These are phyloP conservation scores for Pseudanteris insignis DNA, from an alignment of 2,888 invertebrate genomes.

Conservation along the genomic window DNA sequence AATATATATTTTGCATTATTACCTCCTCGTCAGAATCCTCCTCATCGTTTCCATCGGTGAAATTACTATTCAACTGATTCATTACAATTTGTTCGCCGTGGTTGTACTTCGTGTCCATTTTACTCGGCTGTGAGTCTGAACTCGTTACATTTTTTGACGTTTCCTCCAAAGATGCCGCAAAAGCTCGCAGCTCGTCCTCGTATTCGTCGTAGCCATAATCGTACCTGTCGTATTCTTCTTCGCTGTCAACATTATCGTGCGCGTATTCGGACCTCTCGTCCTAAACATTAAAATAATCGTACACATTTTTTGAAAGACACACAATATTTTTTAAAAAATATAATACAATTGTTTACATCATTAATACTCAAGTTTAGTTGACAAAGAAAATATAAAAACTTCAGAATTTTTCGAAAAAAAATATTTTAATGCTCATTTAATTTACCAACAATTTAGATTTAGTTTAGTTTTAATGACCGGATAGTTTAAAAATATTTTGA, in stretches of 20 bases:
- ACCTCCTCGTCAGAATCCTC: constrained; percentile 28
- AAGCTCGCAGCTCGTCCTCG: constrained; percentile 48
- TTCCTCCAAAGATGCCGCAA: constrained; percentile 51
- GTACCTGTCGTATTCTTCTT: constrained; percentile 33
- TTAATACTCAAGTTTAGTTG: too few relatives aligned
- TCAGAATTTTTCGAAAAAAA: not conserved
- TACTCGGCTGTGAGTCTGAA: constrained; percentile 20
- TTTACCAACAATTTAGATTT: too few relatives aligned
- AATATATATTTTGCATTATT: too few relatives aligned
- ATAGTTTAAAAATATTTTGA: too few relatives aligned
- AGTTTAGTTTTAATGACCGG: too few relatives aligned
- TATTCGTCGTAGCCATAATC: constrained; percentile 36
- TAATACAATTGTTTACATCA: too few relatives aligned
- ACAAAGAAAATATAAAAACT: not conserved
- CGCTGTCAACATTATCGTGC: constrained; percentile 41
- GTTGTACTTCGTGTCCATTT: constrained; percentile 27
- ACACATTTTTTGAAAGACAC: not conserved
- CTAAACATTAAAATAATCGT: constrained; percentile 9
- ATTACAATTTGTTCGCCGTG: constrained; percentile 16
- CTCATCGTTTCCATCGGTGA: too few relatives aligned
- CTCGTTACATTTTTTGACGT: constrained; percentile 49
- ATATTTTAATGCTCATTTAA: too few relatives aligned
- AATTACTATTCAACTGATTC: constrained; percentile 18
- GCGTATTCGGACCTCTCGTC: constrained; percentile 17
- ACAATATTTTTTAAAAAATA: too few relatives aligned